Evolutionary conservation across 2,888 invertebrate genomes (phyloP), one percentile per base, ranked within the genome.

Genomic region (Conus canariensis): DNA sequence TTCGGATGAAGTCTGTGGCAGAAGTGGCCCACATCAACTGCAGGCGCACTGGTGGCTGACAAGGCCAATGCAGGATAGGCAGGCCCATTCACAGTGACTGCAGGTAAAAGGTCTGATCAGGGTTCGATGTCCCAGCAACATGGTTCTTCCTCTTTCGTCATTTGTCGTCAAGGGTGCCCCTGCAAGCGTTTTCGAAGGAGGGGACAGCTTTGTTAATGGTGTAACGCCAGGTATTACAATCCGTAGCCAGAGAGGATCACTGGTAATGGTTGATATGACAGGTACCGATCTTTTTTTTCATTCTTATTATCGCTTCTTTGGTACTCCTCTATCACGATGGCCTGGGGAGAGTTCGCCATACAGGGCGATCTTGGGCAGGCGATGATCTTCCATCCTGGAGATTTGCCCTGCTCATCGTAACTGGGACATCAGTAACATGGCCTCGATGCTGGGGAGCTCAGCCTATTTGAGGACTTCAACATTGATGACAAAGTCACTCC

Each of bases 301-400:
- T 1, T 45, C 45, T 45, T 45, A 3, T 45, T 45, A 45, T 45
- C 45, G 10, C 64, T 10, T 64, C 64, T 64, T 64, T 16, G 85
- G 59, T n/a, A 19, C 85, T 58, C 85, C 59, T 58, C 19, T 60
- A n/a, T 19, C 19, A 22, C 25, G 85, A 25, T 59, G 25, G 59
- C 59, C 85, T 16, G 59, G 7, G 85, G 85, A 85, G 19, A 85
- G 85, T 60, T 85, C 59, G 9, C 60, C 60, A 59, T 85, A 59
- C 85, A 60, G 4, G 22, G 60, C 59, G 58, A 85, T 58, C 59
- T 85, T 85, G 59, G 60, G 85, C 85, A 85, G 58, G 85, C 59
- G 59, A 12, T 85, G 85, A 22, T 85, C 85, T 58, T 85, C 85
- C 85, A 60, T 85, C 85, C 85, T 85, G 58, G 85, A 85, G 59